These are phyloP conservation scores for Pecten maximus DNA, from an alignment of 2,888 invertebrate species.

Conservation along the genomic window DNA sequence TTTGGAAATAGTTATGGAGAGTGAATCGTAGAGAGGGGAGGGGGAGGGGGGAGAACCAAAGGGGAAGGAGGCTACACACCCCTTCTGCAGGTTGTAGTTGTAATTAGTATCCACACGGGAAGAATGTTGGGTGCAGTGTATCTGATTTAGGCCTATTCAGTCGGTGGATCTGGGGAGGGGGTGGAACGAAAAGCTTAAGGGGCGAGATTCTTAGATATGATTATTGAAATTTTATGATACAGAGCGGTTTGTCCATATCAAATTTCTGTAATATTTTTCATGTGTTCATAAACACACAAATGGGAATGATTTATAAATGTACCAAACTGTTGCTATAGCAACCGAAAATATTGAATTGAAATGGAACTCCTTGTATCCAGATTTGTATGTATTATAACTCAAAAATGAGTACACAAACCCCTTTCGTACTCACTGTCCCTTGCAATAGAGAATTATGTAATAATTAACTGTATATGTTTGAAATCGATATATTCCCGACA, in stretches of 20 bases:
- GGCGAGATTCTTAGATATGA: neutral
- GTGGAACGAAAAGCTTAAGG: neutral
- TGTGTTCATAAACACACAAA: neutral
- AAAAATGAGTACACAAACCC: too few relatives aligned
- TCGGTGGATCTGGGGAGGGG: too few relatives aligned
- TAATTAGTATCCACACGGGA: neutral
- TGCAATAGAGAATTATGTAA: too few relatives aligned
- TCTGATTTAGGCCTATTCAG: neutral
- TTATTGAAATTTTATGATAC: neutral
- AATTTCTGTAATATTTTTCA: neutral
- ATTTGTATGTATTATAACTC: neutral
- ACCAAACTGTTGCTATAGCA: neutral
- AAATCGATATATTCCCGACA: too few relatives aligned
- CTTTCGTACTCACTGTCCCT: too few relatives aligned
- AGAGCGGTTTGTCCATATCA: neutral
- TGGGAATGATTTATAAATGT: neutral
- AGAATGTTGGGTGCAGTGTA: neutral
- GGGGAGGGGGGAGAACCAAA: neutral
- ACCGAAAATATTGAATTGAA: neutral
- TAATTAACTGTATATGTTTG: too few relatives aligned
- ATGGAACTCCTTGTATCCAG: neutral
- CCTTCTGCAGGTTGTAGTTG: constrained; percentile 16
- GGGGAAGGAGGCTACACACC: neutral
- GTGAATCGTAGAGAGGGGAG: neutral
- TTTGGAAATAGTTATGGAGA: neutral